Base-by-base conservation (phyloP, 2,888 invertebrate genomes). In the Myathropa florea region DNA sequence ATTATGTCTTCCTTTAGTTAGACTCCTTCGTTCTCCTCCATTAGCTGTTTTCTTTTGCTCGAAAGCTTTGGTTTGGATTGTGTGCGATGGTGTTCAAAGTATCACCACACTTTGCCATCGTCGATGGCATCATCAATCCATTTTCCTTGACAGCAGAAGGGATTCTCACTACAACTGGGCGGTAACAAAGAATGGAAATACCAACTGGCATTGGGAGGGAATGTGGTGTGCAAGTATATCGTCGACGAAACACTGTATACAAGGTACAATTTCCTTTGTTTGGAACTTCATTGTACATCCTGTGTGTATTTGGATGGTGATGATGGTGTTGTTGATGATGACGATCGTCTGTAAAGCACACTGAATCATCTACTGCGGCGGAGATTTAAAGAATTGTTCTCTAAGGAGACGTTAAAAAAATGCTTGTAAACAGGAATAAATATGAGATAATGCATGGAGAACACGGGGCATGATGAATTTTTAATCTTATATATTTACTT, bases 41-140 rank as follows among this genome's bases (percentile, higher is more conserved):
- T 84, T 71, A 36, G 57, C 61, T 26, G 84, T 72, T 81, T 72
- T 59, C 63, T 26, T 65, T 39, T 63, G 18, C 46, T 46, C 18
- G 46, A 18, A 46, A 46, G 46, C 79, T n/a, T 33, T 70, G 10
- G 14, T 55, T 10, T 68, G 36, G 65, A 39, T 55, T 70, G 53
- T 70, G 60, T 30, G 28, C 55, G 12, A 33, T n/a, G 61, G 39
- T 68, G 28, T 63, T 28, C 53, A 63, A 39, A 36, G 21, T 67
- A 21, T 53, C 75, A 53, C 60, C 39, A n/a, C 24, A 46, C 4
- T 28, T 18, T 24, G 57, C 14, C 39, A 61, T 63, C 21, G 21
- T 65, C 36, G 77, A 85, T 85, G 85, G 82, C 73, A 81, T 85
- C 85, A 85, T 82, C 82, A 85, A 82, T 85, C 81, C 76, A 82